A percentile compares a stretch with the other conserved stretches of the same genome.
These are phyloP conservation scores for Tonatia bakeri DNA, from an alignment of 2,113 vertebrate species.

Conservation along the genomic window DNA sequence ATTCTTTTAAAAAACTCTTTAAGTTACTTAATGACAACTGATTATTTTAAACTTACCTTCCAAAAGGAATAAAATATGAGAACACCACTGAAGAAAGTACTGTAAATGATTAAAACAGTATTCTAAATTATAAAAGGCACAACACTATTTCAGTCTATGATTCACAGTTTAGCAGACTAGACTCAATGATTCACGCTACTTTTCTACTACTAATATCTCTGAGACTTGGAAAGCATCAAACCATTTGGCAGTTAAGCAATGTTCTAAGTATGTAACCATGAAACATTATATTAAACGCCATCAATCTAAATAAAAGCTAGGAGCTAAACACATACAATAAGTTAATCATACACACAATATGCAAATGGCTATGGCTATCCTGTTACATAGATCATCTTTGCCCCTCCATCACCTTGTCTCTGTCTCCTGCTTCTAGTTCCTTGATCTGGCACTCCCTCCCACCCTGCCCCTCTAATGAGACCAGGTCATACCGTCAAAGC, in stretches of 20 bases:
- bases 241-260: slow-evolving; percentile 1
- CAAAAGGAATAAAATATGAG: not conserved
- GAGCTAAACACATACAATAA: not conserved
- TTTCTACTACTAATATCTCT: not conserved
- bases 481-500: not conserved
- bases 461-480: not conserved
- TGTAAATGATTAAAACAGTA: not conserved
- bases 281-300: not conserved
- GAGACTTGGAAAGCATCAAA: slow-evolving; percentile 35
- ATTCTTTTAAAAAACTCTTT: not conserved
- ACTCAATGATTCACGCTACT: not conserved
- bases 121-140: not conserved
- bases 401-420: not conserved
- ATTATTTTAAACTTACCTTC: slow-evolving; percentile 52
- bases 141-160: not conserved
- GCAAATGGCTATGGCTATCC: not conserved
- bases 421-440: not conserved
- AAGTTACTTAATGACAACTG: not conserved
- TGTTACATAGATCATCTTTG: not conserved
- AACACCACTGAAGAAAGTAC: not conserved
- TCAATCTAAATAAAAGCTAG: not conserved
- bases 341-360: not conserved
- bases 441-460: not conserved
- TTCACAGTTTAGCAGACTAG: slow-evolving; percentile 7
- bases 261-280: not conserved